Evolutionary conservation across 2,888 invertebrate species (phyloP), one percentile per base, ranked within the genome.

Genomic region (Erynnis tages): DNA sequence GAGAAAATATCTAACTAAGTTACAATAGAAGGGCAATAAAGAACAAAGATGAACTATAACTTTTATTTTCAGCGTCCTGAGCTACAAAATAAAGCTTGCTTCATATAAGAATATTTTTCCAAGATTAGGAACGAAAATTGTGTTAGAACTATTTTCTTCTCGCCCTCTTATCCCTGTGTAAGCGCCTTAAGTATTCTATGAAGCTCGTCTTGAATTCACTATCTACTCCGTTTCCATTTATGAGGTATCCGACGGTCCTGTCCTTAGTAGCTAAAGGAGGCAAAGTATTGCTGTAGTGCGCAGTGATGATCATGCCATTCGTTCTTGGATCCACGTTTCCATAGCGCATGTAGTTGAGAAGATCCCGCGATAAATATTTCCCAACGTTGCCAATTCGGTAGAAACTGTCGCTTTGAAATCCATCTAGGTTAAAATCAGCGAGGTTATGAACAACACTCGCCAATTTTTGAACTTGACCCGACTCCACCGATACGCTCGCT

Each of bases 211-310:
- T 34, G 11, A 41, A 34, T 1, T 40, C 27, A 16, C 10, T 11
- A 11, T 32, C 34, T 13, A 34, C 32, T 21, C 16, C 7, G 1
- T 41, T 25, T 0, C 30, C 34, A 5, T 30, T 14, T 34, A 35
- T 11, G 14, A 46, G n/a, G 10, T 17, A 35, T 8, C 16, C 34
- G 1, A 46, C 25, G 41, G 41, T 34, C 13, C 19, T 23, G 14
- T 41, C 41, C 23, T 19, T 49, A 14, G 17, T 13, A 3, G 49
- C n/a, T 8, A 49, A 23, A 10, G 41, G 34, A 3, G 49, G 48
- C 8, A 25, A 11, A 25, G 10, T 21, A 7, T 49, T 8, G 7
- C 34, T 49, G 4, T 34, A 49, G 16, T 34, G 17, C 7, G 14
- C 40, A 7, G 25, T 49, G 21, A 43, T 5, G 25, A 49, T 43